Conservation (phyloP, 2,113 vertebrate species). For the Dromaius novaehollandiae region DNA sequence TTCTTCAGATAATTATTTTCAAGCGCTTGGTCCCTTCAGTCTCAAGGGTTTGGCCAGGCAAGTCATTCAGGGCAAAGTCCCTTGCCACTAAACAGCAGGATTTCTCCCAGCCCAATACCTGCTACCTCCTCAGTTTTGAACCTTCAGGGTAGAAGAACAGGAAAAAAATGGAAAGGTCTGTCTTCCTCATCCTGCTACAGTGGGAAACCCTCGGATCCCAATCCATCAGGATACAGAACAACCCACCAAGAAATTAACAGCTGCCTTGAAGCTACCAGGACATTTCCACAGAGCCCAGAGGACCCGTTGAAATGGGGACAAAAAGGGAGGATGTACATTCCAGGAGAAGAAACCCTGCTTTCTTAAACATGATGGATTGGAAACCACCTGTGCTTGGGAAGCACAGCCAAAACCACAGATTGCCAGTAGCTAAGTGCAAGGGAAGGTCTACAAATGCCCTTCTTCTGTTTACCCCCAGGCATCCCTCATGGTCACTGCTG, state of each 20-base stretch:
- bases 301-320: not conserved
- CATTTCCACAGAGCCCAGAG: not conserved
- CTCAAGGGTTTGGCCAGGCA: not conserved
- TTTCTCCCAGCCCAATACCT: not conserved
- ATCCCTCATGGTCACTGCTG: not conserved
- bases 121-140: not conserved
- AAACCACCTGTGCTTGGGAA: not conserved
- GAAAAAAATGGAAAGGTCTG: not conserved
- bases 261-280: not conserved
- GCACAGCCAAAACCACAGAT: not conserved
- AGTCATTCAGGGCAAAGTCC: not conserved
- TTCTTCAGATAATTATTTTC: not conserved
- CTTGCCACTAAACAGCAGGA: not conserved
- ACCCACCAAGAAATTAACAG: not conserved
- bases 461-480: not conserved
- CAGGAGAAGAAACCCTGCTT: not conserved
- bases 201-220: not conserved
- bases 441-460: not conserved
- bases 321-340: not conserved
- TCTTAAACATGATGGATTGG: not conserved
- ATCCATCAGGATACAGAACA: not conserved
- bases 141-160: not conserved
- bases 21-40: not conserved
- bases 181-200: fast-evolving
- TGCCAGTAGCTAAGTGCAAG: not conserved